phyloP scores from a whole-genome alignment of 2,888 invertebrate genomes.

The Nomada lathburiana region DNA sequence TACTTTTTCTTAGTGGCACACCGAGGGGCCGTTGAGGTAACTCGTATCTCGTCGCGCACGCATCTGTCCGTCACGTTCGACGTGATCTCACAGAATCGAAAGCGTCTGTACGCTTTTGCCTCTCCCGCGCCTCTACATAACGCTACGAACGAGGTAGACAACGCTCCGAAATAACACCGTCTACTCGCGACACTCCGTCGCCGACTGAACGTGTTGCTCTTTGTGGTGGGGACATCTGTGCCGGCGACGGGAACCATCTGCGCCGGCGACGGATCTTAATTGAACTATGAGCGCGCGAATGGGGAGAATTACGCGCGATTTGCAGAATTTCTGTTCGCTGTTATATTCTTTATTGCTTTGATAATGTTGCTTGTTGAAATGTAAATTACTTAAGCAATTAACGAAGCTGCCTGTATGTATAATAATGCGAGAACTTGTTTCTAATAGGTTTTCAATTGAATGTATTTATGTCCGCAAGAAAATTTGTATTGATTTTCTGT shows the following conservation, averaged over 20 bases:
- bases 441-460: too few relatives aligned
- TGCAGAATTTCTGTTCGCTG: too few relatives aligned
- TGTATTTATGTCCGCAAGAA: too few relatives aligned
- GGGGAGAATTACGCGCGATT: neutral
- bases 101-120: conserved; percentile 39
- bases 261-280: neutral
- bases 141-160: conserved; percentile 12
- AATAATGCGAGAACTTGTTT: too few relatives aligned
- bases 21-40: conserved; percentile 16
- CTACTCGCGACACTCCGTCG: conserved; percentile 38
- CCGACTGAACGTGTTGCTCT: conserved; percentile 46
- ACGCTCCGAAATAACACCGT: neutral
- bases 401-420: too few relatives aligned
- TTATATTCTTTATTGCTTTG: too few relatives aligned
- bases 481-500: too few relatives aligned
- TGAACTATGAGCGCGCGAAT: neutral
- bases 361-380: too few relatives aligned
- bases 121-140: conserved; percentile 45
- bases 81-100: conserved; percentile 23
- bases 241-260: neutral
- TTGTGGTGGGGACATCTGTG: conserved; percentile 21
- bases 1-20: conserved; percentile 20
- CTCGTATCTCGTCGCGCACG: conserved; percentile 25
- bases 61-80: conserved; percentile 31
- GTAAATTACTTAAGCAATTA: too few relatives aligned